Percentiles rank a stretch among this genome's conserved stretches.
Conservation (phyloP, 2,797 vertebrate species). For the Molossus molossus region DNA sequence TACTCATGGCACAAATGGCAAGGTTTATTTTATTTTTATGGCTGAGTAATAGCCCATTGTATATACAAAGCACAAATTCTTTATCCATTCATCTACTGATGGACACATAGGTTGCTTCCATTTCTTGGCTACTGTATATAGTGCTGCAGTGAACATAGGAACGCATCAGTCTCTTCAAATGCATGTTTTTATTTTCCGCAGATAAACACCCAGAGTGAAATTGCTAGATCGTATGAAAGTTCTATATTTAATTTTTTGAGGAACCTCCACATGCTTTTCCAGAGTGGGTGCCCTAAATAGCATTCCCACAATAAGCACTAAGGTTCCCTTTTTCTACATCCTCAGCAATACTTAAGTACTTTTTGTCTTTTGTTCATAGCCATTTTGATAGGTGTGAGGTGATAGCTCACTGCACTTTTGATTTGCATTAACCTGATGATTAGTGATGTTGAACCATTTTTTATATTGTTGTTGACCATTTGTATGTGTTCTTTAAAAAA, state of each 20-base stretch:
- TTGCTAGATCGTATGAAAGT: background rate
- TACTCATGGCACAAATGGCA: background rate
- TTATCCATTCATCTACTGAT: background rate
- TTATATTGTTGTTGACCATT: background rate
- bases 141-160: background rate
- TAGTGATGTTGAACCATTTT: background rate
- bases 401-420: background rate
- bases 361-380: background rate
- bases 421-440: background rate
- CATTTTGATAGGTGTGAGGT: background rate
- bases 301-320: background rate
- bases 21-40: background rate
- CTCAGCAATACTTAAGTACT: background rate
- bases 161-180: background rate
- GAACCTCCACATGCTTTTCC: background rate
- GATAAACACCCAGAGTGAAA: background rate
- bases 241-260: background rate
- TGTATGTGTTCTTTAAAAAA: background rate
- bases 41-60: background rate
- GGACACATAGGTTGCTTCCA: background rate
- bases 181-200: background rate
- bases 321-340: background rate
- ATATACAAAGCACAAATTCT: background rate
- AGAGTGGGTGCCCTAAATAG: background rate
- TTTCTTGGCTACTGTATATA: background rate